Evolutionary conservation across 2,888 invertebrate species (phyloP).

Genomic region (Autographa gamma): DNA sequence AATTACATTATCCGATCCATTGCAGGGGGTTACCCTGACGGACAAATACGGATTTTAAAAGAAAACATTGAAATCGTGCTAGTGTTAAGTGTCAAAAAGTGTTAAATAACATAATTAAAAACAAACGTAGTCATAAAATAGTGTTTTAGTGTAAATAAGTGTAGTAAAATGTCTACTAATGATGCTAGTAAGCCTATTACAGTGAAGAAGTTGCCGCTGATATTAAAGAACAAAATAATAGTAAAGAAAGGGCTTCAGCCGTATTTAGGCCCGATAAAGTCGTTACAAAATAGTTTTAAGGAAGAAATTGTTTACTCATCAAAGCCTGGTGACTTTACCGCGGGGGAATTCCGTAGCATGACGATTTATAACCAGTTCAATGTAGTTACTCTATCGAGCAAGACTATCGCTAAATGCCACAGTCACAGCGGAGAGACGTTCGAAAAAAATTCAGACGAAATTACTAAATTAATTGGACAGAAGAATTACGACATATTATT

Average conservation of each 20-base stretch:
- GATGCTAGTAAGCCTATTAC: constrained; percentile 36
- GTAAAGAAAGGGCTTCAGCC: constrained; percentile 31
- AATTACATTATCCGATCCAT: not conserved
- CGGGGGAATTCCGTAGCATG: constrained; percentile 68
- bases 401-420: constrained; percentile 70
- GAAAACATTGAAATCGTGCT: constrained; percentile 23
- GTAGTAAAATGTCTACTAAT: constrained; percentile 44
- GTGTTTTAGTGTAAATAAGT: constrained; percentile 4
- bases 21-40: constrained; percentile 50
- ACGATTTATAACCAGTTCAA: constrained; percentile 67
- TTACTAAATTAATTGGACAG: constrained; percentile 76
- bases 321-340: constrained; percentile 65
- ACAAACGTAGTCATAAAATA: constrained; percentile 26
- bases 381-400: constrained; percentile 61
- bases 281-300: constrained; percentile 18
- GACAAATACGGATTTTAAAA: constrained; percentile 18
- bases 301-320: constrained; percentile 52
- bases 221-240: constrained; percentile 45
- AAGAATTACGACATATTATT: constrained; percentile 75
- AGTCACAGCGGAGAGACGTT: constrained; percentile 36
- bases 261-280: constrained; percentile 37
- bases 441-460: constrained; percentile 72
- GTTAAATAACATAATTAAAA: not conserved
- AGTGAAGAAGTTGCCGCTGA: constrained; percentile 45
- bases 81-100: not conserved